A percentile compares a stretch with the other conserved stretches of the same genome.
Conservation (phyloP, 1,140 invertebrate genomes). For the Drosophila melanica region DNA sequence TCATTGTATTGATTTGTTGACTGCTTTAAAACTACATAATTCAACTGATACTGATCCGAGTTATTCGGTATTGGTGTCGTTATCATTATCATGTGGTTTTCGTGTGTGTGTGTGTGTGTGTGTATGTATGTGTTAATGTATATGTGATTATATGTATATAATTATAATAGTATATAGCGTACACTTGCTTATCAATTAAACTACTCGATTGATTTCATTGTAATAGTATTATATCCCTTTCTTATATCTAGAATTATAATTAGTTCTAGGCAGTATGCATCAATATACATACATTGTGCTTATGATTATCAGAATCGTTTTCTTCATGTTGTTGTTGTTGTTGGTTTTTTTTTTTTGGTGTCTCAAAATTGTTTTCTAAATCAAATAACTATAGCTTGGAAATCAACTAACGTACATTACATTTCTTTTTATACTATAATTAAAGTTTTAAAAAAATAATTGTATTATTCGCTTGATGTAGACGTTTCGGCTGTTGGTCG, state of each 20-base stretch:
- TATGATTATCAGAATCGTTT: conserved; percentile 75
- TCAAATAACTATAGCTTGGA: conserved; percentile 41
- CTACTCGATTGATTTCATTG: conserved; percentile 59
- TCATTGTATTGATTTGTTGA: conserved; percentile 62
- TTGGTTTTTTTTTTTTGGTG: conserved; percentile 33
- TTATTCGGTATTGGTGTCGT: conserved; percentile 8
- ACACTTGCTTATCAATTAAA: conserved; percentile 69
- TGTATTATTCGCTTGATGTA: conserved; percentile 44
- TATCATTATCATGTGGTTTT: conserved; percentile 23
- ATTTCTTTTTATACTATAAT: conserved; percentile 8
- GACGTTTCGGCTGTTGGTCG: conserved; percentile 63
- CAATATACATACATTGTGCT: conserved; percentile 65
- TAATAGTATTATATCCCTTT: conserved; percentile 33
- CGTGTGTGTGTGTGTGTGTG: conserved; percentile 36
- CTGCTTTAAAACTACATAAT: conserved; percentile 63
- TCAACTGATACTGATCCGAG: conserved; percentile 53
- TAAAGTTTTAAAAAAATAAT: conserved; percentile 60
- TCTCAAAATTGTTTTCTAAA: conserved; percentile 26
- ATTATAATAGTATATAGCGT: conserved; percentile 34
- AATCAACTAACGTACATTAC: conserved; percentile 32
- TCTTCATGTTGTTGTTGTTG: conserved; percentile 33
- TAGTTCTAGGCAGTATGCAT: conserved; percentile 52
- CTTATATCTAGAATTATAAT: conserved; percentile 46
- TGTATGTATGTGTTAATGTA: conserved; percentile 52
- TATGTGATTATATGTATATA: conserved; percentile 48